Base-by-base conservation (phyloP, 2,113 vertebrate genomes). In the Leptocoma aspasia region DNA sequence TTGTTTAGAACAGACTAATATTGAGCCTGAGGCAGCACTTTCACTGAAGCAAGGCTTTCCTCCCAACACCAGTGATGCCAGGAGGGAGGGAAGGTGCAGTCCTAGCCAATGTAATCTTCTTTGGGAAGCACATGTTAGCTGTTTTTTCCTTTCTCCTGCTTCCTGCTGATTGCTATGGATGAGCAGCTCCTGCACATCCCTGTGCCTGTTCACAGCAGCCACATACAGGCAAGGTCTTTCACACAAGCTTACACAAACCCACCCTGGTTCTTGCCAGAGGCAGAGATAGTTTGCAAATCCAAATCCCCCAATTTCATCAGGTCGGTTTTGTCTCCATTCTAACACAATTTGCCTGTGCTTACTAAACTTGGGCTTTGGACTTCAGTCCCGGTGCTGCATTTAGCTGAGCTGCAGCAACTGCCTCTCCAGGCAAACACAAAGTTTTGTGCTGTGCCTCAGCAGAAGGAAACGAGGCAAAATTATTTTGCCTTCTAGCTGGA, bases 161-260 rank as follows among this genome's bases (percentile, higher is more conserved):
- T 91, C 56, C 72, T 94, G 64, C 80, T 75, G 64, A 73, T 77
- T 85, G 85, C 57, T 63, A 11, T 54, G 60, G 75, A n/a, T 90
- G 76, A 92, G 83, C 60, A 54, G 72, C 37, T 81, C 86, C 42
- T 42, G 52, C 80, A 47, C 60, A 69, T 9, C 59, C 79, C 47
- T 19, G 37, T 39, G 66, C 61, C 79, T 65, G 15, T 4, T 19
- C 31, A 6, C 42, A 59, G 52, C 27, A 63, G 72, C 86, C 72
- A 59, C 35, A 2, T 9, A 15, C 3, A 6, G n/a, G n/a, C 39
- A 57, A 81, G 41, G 31, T n/a, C 31, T 78, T 49, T 28, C 45
- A 57, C 2, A 2, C 24, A 45, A 13, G 4, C 6, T 79, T 44
- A 41, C 41, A 41, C 47, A 89, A 84, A 71, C 44, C 52, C 39